Conservation (phyloP, 1,140 invertebrate genomes). For the Leptopilina boulardi region DNA sequence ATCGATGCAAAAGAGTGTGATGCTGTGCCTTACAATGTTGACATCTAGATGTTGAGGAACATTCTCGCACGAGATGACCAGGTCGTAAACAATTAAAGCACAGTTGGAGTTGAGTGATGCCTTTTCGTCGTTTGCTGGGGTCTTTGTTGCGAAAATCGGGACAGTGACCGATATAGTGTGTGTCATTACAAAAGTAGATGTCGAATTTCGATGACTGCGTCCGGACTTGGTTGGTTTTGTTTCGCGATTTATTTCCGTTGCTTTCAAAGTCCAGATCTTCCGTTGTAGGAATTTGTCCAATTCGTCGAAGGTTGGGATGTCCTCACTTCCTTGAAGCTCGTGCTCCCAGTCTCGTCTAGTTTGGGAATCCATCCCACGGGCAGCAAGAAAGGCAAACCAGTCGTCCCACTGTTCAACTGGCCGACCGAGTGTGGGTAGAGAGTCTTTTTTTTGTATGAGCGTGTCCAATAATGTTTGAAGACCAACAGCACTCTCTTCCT, state of each 20-base stretch:
- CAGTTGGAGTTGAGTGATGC: background rate
- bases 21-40: too few species aligned
- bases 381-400: background rate
- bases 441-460: too few species aligned
- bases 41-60: background rate
- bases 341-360: background rate
- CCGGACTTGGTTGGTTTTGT: too few species aligned
- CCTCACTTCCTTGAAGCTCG: background rate
- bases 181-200: background rate
- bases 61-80: background rate
- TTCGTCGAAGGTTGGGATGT: background rate
- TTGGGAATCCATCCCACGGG: background rate
- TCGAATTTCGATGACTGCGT: too few species aligned
- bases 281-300: background rate
- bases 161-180: background rate
- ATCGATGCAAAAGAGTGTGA: too few species aligned
- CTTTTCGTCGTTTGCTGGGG: background rate
- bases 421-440: too few species aligned
- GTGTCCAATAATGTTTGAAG: too few species aligned
- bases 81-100: background rate
- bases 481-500: background rate
- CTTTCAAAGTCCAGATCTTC: background rate
- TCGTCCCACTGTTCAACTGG: background rate
- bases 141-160: background rate
- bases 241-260: background rate